These are phyloP conservation scores for Daubentonia madagascariensis DNA, from an alignment of 2,113 vertebrate genomes.

Conservation along the genomic window DNA sequence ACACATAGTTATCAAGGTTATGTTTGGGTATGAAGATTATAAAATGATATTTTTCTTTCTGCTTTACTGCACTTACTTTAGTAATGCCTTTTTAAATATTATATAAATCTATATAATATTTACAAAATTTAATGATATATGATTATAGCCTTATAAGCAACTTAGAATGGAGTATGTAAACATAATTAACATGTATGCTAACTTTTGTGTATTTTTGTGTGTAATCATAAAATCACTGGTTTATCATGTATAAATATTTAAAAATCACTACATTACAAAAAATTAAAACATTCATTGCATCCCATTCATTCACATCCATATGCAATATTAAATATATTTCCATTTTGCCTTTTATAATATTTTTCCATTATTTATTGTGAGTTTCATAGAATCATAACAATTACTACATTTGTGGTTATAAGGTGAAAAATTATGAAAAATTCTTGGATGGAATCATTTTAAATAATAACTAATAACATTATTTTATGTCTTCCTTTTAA, in stretches of 20 bases:
- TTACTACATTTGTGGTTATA: not conserved
- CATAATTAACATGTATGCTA: not conserved
- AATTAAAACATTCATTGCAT: not conserved
- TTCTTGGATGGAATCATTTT: not conserved
- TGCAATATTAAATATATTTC: not conserved
- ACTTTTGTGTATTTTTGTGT: not conserved
- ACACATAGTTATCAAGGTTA: not conserved
- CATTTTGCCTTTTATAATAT: not conserved
- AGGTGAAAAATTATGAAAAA: not conserved
- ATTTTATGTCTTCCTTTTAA: not conserved
- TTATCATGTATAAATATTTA: not conserved
- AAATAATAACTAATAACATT: not conserved
- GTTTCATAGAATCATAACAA: not conserved
- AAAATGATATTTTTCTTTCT: not conserved
- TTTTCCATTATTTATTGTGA: not conserved
- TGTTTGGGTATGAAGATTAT: not conserved
- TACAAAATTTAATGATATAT: not conserved
- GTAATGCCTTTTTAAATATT: not conserved
- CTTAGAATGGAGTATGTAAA: not conserved
- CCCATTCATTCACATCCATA: not conserved
- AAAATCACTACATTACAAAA: not conserved
- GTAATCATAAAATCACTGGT: not conserved
- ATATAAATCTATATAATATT: not conserved
- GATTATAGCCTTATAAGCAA: not conserved
- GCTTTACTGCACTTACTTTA: not conserved